Evolutionary conservation across 2,888 invertebrate species (phyloP).

Genomic region (Petrolisthes manimaculis): DNA sequence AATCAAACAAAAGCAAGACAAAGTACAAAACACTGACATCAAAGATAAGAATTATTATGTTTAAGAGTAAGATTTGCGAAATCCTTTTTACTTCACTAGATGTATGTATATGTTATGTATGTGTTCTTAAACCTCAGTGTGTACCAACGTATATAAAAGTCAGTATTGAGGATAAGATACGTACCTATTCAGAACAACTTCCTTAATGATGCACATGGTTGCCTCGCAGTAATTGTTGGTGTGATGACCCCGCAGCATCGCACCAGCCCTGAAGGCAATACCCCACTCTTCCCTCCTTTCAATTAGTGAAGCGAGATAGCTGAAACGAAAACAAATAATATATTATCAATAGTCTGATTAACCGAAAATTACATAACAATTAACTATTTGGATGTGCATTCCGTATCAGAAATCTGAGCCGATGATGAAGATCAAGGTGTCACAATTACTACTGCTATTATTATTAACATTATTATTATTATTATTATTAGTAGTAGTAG

Average conservation of each 20-base stretch:
- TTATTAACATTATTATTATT: too few species aligned
- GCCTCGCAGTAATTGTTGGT: slow-evolving; percentile 2
- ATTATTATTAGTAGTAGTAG: not conserved
- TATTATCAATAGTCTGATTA: not conserved
- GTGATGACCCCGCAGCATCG: not conserved
- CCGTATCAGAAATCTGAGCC: not conserved
- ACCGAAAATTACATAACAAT: not conserved
- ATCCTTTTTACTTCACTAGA: too few species aligned
- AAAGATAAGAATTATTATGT: too few species aligned
- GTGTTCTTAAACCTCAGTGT: too few species aligned
- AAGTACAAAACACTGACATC: too few species aligned
- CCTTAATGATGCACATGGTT: slow-evolving; percentile 16
- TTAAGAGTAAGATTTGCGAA: too few species aligned
- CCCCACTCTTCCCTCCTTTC: slow-evolving; percentile 15
- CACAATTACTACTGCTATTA: too few species aligned
- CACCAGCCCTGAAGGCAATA: slow-evolving; percentile 5
- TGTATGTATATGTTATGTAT: too few species aligned
- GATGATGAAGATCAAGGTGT: not conserved
- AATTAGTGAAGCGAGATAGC: not conserved
- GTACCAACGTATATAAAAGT: not conserved
- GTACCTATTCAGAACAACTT: slow-evolving; percentile 16
- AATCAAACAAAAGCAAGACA: too few species aligned
- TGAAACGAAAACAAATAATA: slow-evolving; percentile 4
- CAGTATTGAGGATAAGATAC: not conserved
- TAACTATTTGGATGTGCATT: slow-evolving; percentile 9